Base-by-base conservation (phyloP, 2,113 vertebrate genomes). In the Herpetotheres cachinnans region DNA sequence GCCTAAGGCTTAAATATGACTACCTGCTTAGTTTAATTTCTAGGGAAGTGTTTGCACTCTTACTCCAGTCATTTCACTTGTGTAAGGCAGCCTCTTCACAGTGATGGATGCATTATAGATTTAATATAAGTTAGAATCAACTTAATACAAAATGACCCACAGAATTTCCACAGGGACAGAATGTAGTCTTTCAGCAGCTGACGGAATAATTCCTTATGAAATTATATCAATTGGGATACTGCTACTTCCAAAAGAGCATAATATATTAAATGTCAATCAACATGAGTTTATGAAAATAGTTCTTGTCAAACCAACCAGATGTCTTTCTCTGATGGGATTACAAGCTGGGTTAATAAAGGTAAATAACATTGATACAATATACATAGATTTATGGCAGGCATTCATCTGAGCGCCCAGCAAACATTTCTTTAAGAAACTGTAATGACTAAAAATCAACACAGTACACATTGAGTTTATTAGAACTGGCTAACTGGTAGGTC, bases 251-350 rank as follows among this genome's bases (percentile, higher is more conserved):
- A 55, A 83, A 90, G 40, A 94, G 30, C 47, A 40, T 78, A 90
- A 86, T 90, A 92, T 90, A 94, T 93, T 94, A 94, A 92, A 89
- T 71, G 95, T 81, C 96, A 93, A 83, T 97, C 96, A 90, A 50
- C 59, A 59, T 30, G 66, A 94, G 82, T 94, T 95, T 92, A 90
- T 95, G 88, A 94, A 95, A 95, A 93, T 83, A 81, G 55, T 62
- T 92, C 92, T 81, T 96, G 95, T 96, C 92, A 97, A 95, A 92
- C 74, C 66, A 90, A 73, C 54, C 93, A 94, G 78, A 95, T 93
- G 58, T 91, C 87, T 96, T 71, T 96, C 90, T 94, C 90, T 96
- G 88, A 62, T 78, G 90, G 82, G 92, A 96, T 95, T 95, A 96
- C 50, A 78, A 93, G 3, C 13, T 78, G 40, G 47, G 85, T 93